Evolutionary conservation across 2,797 vertebrate genomes (phyloP).

Genomic region (Chromis chromis): DNA sequence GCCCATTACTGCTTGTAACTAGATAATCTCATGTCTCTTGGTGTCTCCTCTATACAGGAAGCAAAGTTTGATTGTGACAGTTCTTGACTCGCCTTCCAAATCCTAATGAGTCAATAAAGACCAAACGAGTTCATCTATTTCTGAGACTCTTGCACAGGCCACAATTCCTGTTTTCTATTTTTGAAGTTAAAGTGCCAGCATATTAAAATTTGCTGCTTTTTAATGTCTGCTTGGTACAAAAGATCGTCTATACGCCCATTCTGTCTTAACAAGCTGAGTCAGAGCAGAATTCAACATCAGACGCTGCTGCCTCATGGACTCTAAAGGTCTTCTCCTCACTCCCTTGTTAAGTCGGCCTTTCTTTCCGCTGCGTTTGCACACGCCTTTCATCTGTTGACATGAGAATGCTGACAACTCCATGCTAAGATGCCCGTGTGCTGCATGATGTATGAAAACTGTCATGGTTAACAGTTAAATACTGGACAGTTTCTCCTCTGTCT

Average conservation of each 20-base stretch:
- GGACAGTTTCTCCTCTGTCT: no score
- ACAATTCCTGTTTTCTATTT: no score
- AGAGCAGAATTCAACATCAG: slow-evolving; percentile 2
- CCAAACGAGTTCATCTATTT: no score
- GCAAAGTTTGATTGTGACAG: no score
- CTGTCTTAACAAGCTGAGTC: slow-evolving; percentile 4
- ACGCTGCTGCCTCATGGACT: background rate
- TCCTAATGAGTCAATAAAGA: no score
- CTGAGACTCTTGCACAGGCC: no score
- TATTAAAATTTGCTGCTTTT: no score
- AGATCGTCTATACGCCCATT: background rate
- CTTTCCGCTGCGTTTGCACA: slow-evolving; percentile 55
- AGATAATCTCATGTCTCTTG: background rate
- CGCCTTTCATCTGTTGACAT: slow-evolving; percentile 37
- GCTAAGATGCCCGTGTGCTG: slow-evolving; percentile 19
- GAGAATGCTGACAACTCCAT: slow-evolving; percentile 10
- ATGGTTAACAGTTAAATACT: background rate
- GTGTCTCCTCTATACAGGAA: background rate
- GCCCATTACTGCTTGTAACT: no score
- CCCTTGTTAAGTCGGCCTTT: slow-evolving; percentile 27
- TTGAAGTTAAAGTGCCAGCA: no score
- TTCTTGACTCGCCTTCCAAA: background rate
- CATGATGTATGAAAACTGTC: background rate
- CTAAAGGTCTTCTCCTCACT: slow-evolving; percentile 29
- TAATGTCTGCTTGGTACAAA: no score